Conservation (phyloP, 2,797 vertebrate genomes). For the Catostomus latipinnis region DNA sequence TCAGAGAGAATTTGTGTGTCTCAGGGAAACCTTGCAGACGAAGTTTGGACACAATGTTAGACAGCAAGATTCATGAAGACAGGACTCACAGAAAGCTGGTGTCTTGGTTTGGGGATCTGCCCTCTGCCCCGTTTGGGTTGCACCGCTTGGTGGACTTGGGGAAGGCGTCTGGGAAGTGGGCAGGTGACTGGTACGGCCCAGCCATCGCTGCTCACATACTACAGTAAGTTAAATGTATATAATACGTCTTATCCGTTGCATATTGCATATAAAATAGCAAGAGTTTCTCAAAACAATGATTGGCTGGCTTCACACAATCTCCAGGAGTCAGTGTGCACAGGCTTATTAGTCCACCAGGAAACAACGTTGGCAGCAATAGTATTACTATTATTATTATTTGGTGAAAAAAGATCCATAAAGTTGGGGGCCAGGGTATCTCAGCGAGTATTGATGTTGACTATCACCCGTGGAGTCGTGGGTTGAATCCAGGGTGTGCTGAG, state of each 20-base stretch:
- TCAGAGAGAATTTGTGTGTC: background rate
- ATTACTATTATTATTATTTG: too few relatives aligned
- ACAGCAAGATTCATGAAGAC: conserved; percentile 69
- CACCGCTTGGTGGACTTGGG: conserved; percentile 86
- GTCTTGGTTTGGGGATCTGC: conserved; percentile 85
- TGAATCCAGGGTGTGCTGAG: too few relatives aligned
- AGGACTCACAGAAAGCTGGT: conserved; percentile 80
- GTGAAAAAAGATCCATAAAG: too few relatives aligned
- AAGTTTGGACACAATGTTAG: conserved; percentile 67
- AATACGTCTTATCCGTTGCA: too few relatives aligned
- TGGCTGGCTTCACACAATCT: too few relatives aligned
- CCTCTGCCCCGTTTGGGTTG: conserved; percentile 82
- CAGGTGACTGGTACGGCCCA: conserved; percentile 93
- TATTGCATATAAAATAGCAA: too few relatives aligned
- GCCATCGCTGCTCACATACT: conserved; percentile 88
- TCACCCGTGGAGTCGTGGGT: too few relatives aligned
- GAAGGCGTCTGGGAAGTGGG: conserved; percentile 83
- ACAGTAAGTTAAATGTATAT: conserved; percentile 75
- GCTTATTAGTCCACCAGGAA: too few relatives aligned
- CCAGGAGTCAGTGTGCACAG: too few relatives aligned
- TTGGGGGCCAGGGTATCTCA: too few relatives aligned
- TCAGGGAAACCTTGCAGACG: conserved; percentile 51
- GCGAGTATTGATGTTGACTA: too few relatives aligned
- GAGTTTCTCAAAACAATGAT: background rate
- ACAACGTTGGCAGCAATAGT: too few relatives aligned